phyloP scores from a whole-genome alignment of 2,113 vertebrate genomes.

The Myanophis thanlyinensis region DNA sequence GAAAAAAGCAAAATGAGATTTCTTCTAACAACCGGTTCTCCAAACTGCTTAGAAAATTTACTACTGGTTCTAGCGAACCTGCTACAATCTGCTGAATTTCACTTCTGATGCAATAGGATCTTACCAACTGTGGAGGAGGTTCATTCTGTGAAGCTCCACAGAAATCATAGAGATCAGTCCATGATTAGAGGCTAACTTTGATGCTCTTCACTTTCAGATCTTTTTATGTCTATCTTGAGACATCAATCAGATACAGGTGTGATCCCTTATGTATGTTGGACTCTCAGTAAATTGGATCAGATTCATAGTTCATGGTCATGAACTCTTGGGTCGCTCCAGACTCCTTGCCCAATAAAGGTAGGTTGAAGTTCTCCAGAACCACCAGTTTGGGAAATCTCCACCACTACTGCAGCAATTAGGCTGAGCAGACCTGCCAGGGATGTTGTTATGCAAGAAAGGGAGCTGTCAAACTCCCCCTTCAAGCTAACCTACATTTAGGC shows the following conservation, averaged over 20 bases:
- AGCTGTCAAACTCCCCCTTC: neutral
- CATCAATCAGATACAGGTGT: neutral
- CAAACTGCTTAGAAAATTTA: no score
- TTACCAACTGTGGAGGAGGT: neutral
- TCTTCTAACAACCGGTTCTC: no score
- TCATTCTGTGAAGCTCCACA: neutral
- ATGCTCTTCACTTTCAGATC: neutral
- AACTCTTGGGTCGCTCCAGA: neutral
- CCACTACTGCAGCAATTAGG: neutral
- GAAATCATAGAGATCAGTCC: neutral
- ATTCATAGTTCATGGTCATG: neutral
- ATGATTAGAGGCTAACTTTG: neutral
- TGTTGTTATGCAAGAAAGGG: neutral
- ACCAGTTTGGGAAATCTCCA: neutral
- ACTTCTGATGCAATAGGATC: neutral
- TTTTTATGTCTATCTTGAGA: neutral
- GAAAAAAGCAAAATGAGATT: no score
- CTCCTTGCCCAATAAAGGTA: neutral
- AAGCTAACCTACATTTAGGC: neutral
- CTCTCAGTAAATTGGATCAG: neutral
- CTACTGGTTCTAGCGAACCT: no score
- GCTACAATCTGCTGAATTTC: no score
- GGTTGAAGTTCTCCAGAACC: neutral
- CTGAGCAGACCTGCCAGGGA: neutral
- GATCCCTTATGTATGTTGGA: neutral